Evolutionary conservation across 2,888 invertebrate genomes (phyloP), one percentile per base, ranked within the genome.

Genomic region (Hedya salicella): DNA sequence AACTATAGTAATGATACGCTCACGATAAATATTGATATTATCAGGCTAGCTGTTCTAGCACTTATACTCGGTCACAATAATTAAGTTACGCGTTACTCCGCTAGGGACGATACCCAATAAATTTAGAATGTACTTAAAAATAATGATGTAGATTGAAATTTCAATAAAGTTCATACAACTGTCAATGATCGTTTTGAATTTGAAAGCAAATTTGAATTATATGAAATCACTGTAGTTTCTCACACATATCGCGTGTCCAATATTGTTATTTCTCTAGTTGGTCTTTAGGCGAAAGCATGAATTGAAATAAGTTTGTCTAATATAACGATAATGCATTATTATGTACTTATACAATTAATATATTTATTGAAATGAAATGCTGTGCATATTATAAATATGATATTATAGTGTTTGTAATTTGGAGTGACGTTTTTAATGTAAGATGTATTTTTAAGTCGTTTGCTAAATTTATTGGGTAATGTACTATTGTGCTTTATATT

Each of bases 401-500:
- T 52, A 62, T 64, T 67, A 62, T 69, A 66, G 69, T 74, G 74
- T 78, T 75, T 78, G 74, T 65, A 68, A 73, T 77, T 81, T 85
- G 83, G 88, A 88, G 86, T 90, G 89, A 84, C 81, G 81, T 84
- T 79, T 72, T 73, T 66, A 62, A 56, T 71, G 65, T 73, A 77
- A 75, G 64, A 69, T 75, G 74, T 89, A 87, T 80, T 83, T 83
- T 83, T 89, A 89, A 89, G 89, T 78, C 73, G 76, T 83, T 81
- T 83, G 89, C 90, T 92, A 91, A 92, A 92, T 92, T 92, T 92
- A 92, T 92, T 92, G 92, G 92, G 92, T 91, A 86, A 86, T 87
- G 80, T 82, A 68, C 67, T 68, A 69, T 75, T 79, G 75, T 79
- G 86, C 84, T 86, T 84, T 75, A 69, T 68, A 52, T 60, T 57